Base-by-base conservation (phyloP, 2,797 vertebrate genomes). In the Pelodytes ibericus region DNA sequence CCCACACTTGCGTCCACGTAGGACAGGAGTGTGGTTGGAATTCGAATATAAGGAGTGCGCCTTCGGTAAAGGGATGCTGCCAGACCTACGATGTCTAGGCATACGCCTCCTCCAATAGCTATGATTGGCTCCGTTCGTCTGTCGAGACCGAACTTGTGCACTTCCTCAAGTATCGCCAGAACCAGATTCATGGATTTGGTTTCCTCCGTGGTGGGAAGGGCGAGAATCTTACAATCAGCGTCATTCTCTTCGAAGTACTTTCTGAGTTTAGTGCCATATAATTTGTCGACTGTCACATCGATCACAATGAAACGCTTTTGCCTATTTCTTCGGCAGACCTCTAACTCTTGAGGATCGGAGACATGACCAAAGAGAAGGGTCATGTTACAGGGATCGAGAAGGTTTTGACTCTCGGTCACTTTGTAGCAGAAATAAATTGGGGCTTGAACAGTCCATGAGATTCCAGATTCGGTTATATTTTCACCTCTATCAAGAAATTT, bases 1-100 rank as follows among this genome's bases (percentile, higher is more conserved):
- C 93, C 93, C 3, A 94, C 89, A 0, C 93, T 95, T 31, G 92
- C 93, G 1, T 94, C 93, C 0, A 94, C 86, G 0, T 94, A 94
- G 4, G 93, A 92, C 25, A 95, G 87, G 56, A 94, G 91, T 0
- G 93, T 95, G 41, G 93, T 95, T 1, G 94, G 94, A 24, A 94
- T 90, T 0, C 93, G 87, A 27, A 95, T 92, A 83, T 94, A 95
- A 16, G 93, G 93, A 0, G 93, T 94, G 15, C 92, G 91, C 59
- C 93, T 88, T 24, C 93, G 81, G 62, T 93, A 95, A 53, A 94
- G 92, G 0, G 93, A 94, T 0, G 93, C 92, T 0, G 92, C 93
- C 0, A 94, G 82, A 2, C 93, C 93, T 0, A 94, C 93, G 1
- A 93, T 90, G 76, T 95, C 94, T 77, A 95, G 82, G 76, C 94